These are phyloP conservation scores for Cervus canadensis DNA, from an alignment of 2,113 vertebrate species.

Conservation along the genomic window DNA sequence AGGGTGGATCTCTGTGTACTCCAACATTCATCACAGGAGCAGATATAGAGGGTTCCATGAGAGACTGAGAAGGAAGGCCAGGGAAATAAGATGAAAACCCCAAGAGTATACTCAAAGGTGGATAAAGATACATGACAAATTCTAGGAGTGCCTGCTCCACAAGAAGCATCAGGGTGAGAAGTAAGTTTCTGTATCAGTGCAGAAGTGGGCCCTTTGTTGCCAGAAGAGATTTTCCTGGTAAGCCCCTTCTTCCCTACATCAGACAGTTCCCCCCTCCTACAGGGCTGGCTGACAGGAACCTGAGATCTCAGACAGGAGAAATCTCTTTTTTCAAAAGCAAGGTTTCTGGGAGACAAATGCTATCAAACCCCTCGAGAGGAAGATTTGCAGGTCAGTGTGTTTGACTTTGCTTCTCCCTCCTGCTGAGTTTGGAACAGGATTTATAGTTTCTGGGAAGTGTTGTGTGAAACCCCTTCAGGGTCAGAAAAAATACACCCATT, in stretches of 20 bases:
- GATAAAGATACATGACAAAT: neutral
- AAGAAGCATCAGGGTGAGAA: neutral
- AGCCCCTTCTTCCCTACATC: neutral
- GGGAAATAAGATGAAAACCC: neutral
- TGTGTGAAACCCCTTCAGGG: neutral
- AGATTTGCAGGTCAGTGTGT: neutral
- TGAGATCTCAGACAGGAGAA: neutral
- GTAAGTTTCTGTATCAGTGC: neutral
- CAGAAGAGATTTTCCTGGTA: neutral
- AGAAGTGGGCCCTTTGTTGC: neutral
- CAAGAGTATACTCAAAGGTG: neutral
- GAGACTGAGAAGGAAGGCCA: neutral
- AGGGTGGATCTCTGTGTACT: neutral
- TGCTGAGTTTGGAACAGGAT: neutral
- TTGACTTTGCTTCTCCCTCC: neutral
- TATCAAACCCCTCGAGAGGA: neutral
- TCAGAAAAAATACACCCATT: neutral
- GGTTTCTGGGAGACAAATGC: neutral
- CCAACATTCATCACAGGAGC: neutral
- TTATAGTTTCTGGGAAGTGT: conserved; percentile 11
- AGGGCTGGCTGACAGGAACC: neutral
- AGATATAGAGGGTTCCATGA: neutral
- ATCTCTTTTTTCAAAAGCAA: conserved; percentile 5
- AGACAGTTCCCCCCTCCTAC: neutral
- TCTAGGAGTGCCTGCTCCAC: neutral